Evolutionary conservation across 1,140 invertebrate species (phyloP).

Genomic region (Trichonephila clavipes): DNA sequence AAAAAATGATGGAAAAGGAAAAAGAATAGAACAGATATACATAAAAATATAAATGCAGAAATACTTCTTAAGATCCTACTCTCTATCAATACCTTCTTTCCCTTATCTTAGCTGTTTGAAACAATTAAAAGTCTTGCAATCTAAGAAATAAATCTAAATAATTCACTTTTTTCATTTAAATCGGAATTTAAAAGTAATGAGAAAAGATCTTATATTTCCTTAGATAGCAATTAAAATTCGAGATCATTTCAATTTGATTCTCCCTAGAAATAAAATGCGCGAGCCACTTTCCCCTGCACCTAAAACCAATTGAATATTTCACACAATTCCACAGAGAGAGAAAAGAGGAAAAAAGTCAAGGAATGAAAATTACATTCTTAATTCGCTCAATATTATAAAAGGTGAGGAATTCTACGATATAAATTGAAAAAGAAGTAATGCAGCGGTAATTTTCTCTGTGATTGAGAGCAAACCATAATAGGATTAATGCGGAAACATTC

Average conservation of each 20-base stretch:
- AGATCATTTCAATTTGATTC: neutral
- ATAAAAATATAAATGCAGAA: no score
- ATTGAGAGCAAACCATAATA: neutral
- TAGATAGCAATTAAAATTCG: neutral
- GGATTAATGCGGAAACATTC: neutral
- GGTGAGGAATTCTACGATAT: constrained; percentile 26
- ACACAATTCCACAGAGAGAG: neutral
- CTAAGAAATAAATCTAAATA: no score
- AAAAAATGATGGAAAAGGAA: no score
- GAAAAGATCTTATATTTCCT: neutral
- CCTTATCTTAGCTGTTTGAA: no score
- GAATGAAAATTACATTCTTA: constrained; percentile 35
- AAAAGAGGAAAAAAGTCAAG: neutral
- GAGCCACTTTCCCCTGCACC: neutral
- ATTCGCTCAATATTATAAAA: constrained; percentile 23
- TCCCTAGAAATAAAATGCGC: neutral
- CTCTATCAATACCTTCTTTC: no score
- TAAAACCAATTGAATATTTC: constrained; percentile 1
- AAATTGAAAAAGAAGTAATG: constrained; percentile 30
- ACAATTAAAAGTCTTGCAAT: no score
- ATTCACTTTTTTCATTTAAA: neutral
- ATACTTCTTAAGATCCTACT: no score
- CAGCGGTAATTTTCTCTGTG: neutral
- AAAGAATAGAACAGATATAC: no score
- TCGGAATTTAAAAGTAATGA: neutral